phyloP scores from a whole-genome alignment of 2,888 invertebrate genomes.

The Apamea crenata region DNA sequence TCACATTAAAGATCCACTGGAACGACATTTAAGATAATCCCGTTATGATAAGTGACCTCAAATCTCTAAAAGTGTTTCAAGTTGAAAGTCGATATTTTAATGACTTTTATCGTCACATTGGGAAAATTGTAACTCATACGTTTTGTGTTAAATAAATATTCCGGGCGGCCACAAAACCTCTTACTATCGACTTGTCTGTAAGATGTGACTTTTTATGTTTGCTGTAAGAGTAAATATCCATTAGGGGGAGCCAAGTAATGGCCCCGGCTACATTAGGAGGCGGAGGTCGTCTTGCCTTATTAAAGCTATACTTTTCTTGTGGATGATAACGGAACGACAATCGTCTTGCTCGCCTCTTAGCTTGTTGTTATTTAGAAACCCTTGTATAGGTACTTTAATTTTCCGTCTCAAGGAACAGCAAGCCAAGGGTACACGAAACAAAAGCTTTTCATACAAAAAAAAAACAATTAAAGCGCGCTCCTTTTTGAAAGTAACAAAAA shows the following conservation, averaged over 20 bases:
- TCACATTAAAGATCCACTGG: constrained; percentile 28
- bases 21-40: constrained; percentile 29
- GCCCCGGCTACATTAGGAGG: constrained; percentile 79
- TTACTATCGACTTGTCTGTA: constrained; percentile 76
- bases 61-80: constrained; percentile 42
- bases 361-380: constrained; percentile 53
- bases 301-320: constrained; percentile 75
- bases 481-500: constrained; percentile 51
- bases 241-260: constrained; percentile 82
- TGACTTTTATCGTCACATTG: constrained; percentile 37
- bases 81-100: constrained; percentile 45
- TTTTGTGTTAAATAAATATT: constrained; percentile 48
- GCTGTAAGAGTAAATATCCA: constrained; percentile 84
- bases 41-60: constrained; percentile 36
- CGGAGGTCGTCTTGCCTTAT: constrained; percentile 78
- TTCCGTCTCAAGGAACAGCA: constrained; percentile 54
- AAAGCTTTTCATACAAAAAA: constrained; percentile 64
- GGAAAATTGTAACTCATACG: constrained; percentile 39
- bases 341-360: constrained; percentile 60
- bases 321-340: constrained; percentile 69
- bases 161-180: constrained; percentile 45
- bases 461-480: constrained; percentile 64
- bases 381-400: constrained; percentile 48
- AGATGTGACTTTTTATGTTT: constrained; percentile 84
- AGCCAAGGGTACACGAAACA: constrained; percentile 43